Conservation (phyloP, 2,888 invertebrate genomes). For the Cosmia pyralina region DNA sequence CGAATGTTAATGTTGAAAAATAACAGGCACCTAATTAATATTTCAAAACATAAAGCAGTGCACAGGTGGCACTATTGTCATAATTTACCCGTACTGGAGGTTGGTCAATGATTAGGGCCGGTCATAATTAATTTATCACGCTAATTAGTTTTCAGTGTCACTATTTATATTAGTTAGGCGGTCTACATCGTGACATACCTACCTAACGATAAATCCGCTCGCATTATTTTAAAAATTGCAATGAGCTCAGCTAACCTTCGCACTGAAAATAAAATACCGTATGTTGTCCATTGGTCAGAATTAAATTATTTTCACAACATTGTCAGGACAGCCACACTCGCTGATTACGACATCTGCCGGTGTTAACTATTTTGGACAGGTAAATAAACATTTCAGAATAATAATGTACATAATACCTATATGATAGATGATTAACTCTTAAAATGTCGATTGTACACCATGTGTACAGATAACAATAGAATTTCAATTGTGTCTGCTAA, state of each 20-base stretch:
- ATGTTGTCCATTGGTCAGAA: slow-evolving; percentile 44
- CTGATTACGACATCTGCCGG: slow-evolving; percentile 7
- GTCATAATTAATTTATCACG: background rate
- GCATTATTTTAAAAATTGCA: slow-evolving; percentile 54
- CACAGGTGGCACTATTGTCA: background rate
- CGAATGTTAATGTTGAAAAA: background rate
- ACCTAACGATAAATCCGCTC: background rate
- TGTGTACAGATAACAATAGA: too few relatives aligned
- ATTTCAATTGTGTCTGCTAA: too few relatives aligned
- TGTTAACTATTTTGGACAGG: background rate
- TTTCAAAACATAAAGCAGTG: background rate
- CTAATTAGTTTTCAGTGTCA: background rate
- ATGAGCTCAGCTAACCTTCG: slow-evolving; percentile 77
- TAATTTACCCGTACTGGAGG: background rate
- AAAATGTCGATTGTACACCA: too few relatives aligned
- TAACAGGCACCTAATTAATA: background rate
- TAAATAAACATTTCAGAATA: slow-evolving; percentile 18
- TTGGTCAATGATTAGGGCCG: background rate
- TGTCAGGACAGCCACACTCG: slow-evolving; percentile 18
- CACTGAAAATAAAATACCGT: slow-evolving; percentile 74
- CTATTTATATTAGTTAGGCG: background rate
- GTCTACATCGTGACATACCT: background rate
- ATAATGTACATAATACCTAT: background rate
- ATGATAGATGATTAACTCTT: background rate
- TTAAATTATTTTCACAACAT: slow-evolving; percentile 43